phyloP scores from a whole-genome alignment of 1,140 invertebrate species.

The Drosophila lacteicornis region DNA sequence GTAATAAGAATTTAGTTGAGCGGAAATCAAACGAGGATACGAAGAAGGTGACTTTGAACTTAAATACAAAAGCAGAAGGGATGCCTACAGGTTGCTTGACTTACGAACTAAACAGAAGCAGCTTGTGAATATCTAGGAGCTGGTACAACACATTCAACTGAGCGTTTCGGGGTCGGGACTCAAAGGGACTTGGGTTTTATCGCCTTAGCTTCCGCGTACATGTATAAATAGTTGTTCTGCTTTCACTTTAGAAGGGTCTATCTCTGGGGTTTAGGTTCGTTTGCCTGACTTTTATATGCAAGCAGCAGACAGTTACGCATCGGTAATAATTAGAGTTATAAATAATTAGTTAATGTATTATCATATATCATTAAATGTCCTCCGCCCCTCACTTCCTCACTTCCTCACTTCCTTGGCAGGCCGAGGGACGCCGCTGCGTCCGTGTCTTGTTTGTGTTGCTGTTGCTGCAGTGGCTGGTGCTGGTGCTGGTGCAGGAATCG shows the following conservation, averaged over 20 bases:
- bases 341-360: slow-evolving; percentile 69
- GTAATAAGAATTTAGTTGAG: slow-evolving; percentile 75
- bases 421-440: slow-evolving; percentile 29
- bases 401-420: slow-evolving; percentile 52
- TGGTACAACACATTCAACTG: slow-evolving; percentile 41
- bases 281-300: slow-evolving; percentile 36
- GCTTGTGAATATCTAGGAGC: slow-evolving; percentile 24
- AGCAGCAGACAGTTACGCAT: slow-evolving; percentile 62
- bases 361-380: slow-evolving; percentile 63
- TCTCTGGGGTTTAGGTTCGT: slow-evolving; percentile 21
- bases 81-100: slow-evolving; percentile 16
- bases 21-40: slow-evolving; percentile 51
- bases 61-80: slow-evolving; percentile 47
- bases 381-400: slow-evolving; percentile 48
- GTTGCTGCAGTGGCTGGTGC: slow-evolving; percentile 17
- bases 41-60: slow-evolving; percentile 33
- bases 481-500: slow-evolving; percentile 33
- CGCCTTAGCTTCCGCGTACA: slow-evolving; percentile 28
- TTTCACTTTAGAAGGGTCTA: slow-evolving; percentile 16
- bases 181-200: slow-evolving; percentile 2
- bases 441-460: slow-evolving; percentile 60
- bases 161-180: slow-evolving; percentile 7
- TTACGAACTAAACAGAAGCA: slow-evolving; percentile 43
- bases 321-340: slow-evolving; percentile 60
- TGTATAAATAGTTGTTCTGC: slow-evolving; percentile 45